These are phyloP conservation scores for Okapia johnstoni DNA, from an alignment of 2,113 vertebrate genomes.

Conservation along the genomic window DNA sequence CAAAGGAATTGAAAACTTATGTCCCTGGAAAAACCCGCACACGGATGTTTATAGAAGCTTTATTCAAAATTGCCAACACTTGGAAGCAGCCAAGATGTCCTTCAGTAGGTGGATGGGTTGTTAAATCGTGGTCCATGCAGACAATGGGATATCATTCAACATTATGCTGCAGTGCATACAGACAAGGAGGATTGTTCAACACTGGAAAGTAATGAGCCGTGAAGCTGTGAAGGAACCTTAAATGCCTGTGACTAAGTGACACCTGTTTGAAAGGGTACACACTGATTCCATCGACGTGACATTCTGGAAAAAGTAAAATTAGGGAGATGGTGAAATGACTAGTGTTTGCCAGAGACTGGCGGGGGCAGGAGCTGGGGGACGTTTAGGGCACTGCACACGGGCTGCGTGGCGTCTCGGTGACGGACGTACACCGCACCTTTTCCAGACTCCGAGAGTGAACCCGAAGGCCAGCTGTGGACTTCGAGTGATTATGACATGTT, in stretches of 20 bases:
- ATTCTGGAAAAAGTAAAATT: background rate
- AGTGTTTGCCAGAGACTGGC: background rate
- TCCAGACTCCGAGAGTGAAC: background rate
- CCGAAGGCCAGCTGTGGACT: background rate
- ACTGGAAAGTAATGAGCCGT: background rate
- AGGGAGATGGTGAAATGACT: rapidly evolving
- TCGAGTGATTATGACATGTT: background rate
- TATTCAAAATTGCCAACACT: background rate
- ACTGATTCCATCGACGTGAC: background rate
- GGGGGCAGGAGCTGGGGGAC: background rate
- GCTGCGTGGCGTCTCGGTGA: background rate
- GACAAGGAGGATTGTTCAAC: background rate
- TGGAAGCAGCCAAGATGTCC: background rate
- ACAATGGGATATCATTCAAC: background rate
- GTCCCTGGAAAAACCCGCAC: background rate
- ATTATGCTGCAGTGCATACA: background rate
- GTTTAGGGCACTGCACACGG: background rate
- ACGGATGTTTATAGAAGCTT: background rate
- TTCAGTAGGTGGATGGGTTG: background rate
- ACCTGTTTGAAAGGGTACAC: background rate
- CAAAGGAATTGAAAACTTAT: background rate
- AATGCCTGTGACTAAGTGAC: background rate
- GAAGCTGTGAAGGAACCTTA: background rate
- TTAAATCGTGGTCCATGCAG: background rate
- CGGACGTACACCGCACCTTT: rapidly evolving